These are phyloP conservation scores for Eleginops maclovinus DNA, from an alignment of 2,113 vertebrate genomes.

Conservation along the genomic window DNA sequence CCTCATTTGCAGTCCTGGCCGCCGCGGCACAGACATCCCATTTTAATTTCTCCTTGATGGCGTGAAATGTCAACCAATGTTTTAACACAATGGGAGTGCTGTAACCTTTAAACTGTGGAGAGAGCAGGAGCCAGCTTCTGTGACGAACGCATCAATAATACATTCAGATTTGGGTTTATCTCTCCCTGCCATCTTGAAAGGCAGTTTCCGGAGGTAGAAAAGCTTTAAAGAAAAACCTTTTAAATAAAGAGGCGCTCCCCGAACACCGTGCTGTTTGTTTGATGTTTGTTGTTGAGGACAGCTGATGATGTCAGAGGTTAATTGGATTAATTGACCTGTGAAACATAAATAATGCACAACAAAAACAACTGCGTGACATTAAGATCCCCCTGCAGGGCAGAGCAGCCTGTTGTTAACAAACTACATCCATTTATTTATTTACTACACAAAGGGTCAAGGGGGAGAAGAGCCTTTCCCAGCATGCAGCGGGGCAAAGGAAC, in stretches of 20 bases:
- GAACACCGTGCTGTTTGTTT: no score
- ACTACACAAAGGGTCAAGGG: neutral
- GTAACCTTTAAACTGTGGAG: neutral
- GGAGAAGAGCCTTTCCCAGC: conserved; percentile 12
- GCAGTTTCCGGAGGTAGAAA: no score
- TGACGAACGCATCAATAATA: no score
- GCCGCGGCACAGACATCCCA: neutral
- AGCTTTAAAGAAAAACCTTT: no score
- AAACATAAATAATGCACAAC: conserved; percentile 16
- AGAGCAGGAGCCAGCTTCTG: no score
- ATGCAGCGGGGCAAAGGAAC: conserved; percentile 10
- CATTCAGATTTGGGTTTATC: no score
- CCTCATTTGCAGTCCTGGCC: neutral
- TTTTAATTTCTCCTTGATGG: neutral
- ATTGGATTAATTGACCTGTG: neutral
- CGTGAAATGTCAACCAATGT: neutral
- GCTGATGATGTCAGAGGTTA: neutral
- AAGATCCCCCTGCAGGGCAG: neutral
- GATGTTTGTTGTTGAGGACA: neutral
- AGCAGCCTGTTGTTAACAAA: neutral
- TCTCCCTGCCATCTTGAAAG: no score
- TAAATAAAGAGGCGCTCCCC: no score
- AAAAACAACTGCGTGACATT: neutral
- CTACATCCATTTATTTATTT: neutral
- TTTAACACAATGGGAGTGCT: neutral